Percentiles rank a stretch among this genome's conserved stretches.
Conservation (phyloP, 2,888 invertebrate genomes). For the Ptycholaimellus sp. region DNA sequence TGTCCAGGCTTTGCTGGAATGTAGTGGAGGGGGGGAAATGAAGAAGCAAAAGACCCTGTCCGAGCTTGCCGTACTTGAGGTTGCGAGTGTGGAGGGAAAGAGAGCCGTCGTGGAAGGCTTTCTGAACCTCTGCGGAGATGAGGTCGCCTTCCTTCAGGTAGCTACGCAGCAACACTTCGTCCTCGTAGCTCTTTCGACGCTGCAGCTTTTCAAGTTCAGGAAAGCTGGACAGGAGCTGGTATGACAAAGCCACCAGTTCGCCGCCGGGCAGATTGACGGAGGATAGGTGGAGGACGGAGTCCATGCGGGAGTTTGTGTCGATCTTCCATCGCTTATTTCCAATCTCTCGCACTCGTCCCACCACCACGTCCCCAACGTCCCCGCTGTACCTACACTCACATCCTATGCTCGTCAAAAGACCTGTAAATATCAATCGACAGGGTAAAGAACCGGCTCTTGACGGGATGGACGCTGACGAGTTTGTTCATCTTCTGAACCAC, state of each 20-base stretch:
- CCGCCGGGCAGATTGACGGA: constrained; percentile 85
- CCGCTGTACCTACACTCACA: constrained; percentile 30
- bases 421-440: constrained; percentile 1
- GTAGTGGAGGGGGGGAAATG: constrained; percentile 33
- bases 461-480: constrained; percentile 62
- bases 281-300: constrained; percentile 59
- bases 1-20: constrained; percentile 35
- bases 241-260: constrained; percentile 55
- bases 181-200: constrained; percentile 69
- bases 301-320: constrained; percentile 53
- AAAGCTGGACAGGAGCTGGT: too few species aligned
- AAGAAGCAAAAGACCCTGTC: constrained; percentile 16
- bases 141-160: constrained; percentile 81
- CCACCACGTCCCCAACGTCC: constrained; percentile 86
- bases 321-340: constrained; percentile 37
- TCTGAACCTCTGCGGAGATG: constrained; percentile 84
- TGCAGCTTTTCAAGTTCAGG: too few species aligned
- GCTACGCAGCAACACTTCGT: constrained; percentile 87
- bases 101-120: constrained; percentile 65
- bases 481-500: constrained; percentile 79
- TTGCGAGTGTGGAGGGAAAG: constrained; percentile 79
- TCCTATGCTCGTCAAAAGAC: constrained; percentile 5
- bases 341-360: constrained; percentile 75
- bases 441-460: constrained; percentile 54
- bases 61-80: constrained; percentile 79